Percentiles rank a stretch among this genome's conserved stretches.
Evolutionary conservation across 2,113 vertebrate genomes (phyloP).

Genomic region (Phalacrocorax pelagicus): DNA sequence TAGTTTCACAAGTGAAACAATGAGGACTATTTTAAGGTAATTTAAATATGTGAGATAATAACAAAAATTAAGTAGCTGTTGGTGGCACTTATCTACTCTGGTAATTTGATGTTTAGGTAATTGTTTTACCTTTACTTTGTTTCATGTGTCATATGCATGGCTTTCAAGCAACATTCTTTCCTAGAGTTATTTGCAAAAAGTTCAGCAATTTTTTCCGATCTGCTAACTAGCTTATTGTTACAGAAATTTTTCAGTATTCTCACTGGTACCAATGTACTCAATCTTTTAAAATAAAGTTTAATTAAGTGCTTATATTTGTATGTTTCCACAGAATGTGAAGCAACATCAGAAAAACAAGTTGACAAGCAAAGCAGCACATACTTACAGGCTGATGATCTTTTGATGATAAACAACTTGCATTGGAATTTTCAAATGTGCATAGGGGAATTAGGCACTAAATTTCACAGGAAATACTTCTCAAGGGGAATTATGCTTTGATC

Average conservation of each 20-base stretch:
- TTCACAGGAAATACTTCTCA: neutral
- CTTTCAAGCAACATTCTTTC: neutral
- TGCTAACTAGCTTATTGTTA: neutral
- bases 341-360: neutral
- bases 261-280: neutral
- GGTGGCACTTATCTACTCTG: neutral
- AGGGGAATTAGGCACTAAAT: neutral
- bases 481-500: neutral
- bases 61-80: neutral
- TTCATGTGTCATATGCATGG: neutral
- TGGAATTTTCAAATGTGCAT: neutral
- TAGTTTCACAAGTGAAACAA: neutral
- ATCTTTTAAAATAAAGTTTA: neutral
- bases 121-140: neutral
- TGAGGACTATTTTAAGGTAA: neutral
- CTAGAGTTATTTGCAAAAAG: neutral
- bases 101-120: neutral
- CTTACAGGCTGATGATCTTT: neutral
- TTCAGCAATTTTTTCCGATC: neutral
- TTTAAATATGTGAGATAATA: neutral
- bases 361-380: neutral
- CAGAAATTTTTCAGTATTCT: neutral
- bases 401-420: neutral
- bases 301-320: neutral
- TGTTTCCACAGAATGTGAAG: neutral